Evolutionary conservation across 2,888 invertebrate species (phyloP).

Genomic region (Eustalomyia histrio): DNA sequence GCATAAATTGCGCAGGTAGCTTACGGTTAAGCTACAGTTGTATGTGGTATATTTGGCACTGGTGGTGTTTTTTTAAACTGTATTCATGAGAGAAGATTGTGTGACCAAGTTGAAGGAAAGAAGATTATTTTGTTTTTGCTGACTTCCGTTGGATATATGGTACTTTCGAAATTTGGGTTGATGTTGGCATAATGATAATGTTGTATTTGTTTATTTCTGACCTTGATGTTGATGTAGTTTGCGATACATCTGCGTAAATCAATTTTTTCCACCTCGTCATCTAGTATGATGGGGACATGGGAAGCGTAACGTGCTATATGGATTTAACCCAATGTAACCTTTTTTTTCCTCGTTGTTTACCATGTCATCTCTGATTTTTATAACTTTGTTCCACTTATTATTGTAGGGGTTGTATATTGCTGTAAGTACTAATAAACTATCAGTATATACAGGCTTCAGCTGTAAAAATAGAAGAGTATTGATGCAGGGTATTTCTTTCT

Average conservation of each 20-base stretch:
- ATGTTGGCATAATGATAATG: constrained; percentile 14
- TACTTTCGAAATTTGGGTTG: not conserved
- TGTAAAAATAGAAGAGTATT: constrained; percentile 11
- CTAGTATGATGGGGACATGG: not conserved
- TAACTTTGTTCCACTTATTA: constrained; percentile 1
- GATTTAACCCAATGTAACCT: no score
- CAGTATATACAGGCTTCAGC: not conserved
- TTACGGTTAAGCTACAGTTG: not conserved
- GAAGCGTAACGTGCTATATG: no score
- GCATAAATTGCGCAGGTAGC: not conserved
- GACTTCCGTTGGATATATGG: not conserved
- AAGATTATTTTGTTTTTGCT: constrained; percentile 8
- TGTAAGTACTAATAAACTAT: not conserved
- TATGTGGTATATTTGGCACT: not conserved
- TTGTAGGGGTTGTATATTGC: constrained; percentile 3
- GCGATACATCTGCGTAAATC: not conserved
- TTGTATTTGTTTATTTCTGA: not conserved
- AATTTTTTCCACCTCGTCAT: constrained; percentile 10
- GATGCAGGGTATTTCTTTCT: not conserved
- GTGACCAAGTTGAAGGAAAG: constrained; percentile 8
- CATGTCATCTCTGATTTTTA: not conserved
- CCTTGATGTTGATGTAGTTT: not conserved
- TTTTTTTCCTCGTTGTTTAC: constrained; percentile 5
- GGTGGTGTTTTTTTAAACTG: constrained; percentile 7
- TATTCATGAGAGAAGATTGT: constrained; percentile 8